Base-by-base conservation (phyloP, 2,888 invertebrate species). In the Watsonalla binaria region DNA sequence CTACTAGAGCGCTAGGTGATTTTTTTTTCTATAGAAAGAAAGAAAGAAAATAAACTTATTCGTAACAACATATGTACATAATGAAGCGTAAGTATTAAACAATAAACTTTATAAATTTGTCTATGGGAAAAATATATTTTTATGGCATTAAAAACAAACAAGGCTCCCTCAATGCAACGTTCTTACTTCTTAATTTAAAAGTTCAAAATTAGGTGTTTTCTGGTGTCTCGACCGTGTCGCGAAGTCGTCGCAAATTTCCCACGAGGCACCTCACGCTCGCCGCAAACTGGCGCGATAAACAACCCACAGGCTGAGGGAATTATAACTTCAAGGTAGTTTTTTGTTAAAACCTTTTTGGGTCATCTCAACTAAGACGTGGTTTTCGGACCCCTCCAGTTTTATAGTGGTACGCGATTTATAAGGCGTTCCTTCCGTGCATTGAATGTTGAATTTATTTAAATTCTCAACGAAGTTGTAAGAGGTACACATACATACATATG, bases 141-240 rank as follows among this genome's bases (percentile, higher is more conserved):
- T 14, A 49, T 11, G 49, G 14, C 49, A 37, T 49, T 37, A 7
- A 11, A 47, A 47, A 47, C 34, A 47, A 34, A n/a, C 2, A 13
- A 39, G 9, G 9, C 37, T 14, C n/a, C 11, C 14, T 14, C 15
- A n/a, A 46, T 49, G 14, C 42, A 48, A 64, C 63, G 66, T 70
- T 68, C 60, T 63, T 58, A 73, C 65, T 70, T 68, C 60, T 63
- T 58, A 73, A 71, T 80, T 80, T 75, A 71, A 80, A 81, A 80
- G 74, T 80, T 78, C 74, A 76, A 77, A 82, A 80, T 78, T 76
- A 74, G 74, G 78, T 72, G 75, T 74, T 72, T 73, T 71, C 70
- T 63, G 68, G 61, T 60, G 68, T 68, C 74, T 65, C 63, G 63
- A 59, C 63, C 57, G 61, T 66, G 64, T 64, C 66, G 66, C 67